Evolutionary conservation across 2,888 invertebrate species (phyloP).

Genomic region (Spatulosminthurus flaviceps): DNA sequence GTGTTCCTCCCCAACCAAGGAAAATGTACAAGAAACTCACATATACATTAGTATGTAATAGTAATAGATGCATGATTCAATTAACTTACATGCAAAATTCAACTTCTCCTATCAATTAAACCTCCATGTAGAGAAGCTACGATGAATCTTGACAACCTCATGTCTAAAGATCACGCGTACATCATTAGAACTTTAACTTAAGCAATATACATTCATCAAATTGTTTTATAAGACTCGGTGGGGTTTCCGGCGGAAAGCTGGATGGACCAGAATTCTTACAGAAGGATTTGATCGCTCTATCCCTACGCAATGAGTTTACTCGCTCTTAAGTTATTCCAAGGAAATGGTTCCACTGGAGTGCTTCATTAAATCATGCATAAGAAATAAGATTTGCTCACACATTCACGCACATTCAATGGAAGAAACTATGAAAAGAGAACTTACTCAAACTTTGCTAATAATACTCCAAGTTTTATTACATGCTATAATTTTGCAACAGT

Average conservation of each 20-base stretch:
- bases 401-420: too few species aligned
- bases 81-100: constrained; percentile 18
- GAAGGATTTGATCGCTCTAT: not conserved
- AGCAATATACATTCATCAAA: constrained; percentile 12
- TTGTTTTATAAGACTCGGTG: constrained; percentile 1
- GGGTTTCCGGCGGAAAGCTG: not conserved
- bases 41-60: too few species aligned
- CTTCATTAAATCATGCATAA: constrained; percentile 13
- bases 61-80: too few species aligned
- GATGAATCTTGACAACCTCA: constrained; percentile 1
- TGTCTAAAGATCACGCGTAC: not conserved
- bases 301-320: too few species aligned
- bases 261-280: not conserved
- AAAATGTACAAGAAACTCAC: not conserved
- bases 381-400: too few species aligned
- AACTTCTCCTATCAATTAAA: not conserved
- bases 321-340: too few species aligned
- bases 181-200: not conserved
- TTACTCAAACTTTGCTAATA: not conserved
- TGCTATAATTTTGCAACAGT: not conserved
- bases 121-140: not conserved
- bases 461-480: not conserved
- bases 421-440: too few species aligned
- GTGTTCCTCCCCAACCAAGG: not conserved
- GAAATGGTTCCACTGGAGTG: not conserved